phyloP scores from a whole-genome alignment of 2,888 invertebrate species.

The Diaphora mendica region DNA sequence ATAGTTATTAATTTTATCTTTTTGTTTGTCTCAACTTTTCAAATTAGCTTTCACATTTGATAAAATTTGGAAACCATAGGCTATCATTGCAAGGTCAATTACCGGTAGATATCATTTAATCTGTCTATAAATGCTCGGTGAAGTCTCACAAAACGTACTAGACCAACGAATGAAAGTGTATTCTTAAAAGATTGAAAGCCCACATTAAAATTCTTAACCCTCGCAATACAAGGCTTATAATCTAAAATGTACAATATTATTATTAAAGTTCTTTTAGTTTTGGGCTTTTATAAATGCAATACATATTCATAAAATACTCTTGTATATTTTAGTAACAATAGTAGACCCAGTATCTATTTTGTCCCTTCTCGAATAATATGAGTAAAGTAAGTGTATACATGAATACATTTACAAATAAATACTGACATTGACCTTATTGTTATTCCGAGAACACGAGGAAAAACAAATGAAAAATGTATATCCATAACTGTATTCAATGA shows the following conservation, averaged over 20 bases:
- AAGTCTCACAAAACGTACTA: not conserved
- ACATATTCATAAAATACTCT: not conserved
- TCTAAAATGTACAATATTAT: not conserved
- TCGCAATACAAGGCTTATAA: not conserved
- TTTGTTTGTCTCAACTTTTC: too few species aligned
- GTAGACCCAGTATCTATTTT: not conserved
- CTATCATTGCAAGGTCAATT: not conserved
- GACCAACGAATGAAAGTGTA: not conserved
- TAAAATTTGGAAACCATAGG: too few species aligned
- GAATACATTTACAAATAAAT: slow-evolving; percentile 25
- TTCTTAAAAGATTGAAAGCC: not conserved
- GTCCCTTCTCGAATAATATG: not conserved
- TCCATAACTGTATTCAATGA: slow-evolving; percentile 16
- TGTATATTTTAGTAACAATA: not conserved
- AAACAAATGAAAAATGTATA: slow-evolving; percentile 12
- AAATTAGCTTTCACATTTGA: too few species aligned
- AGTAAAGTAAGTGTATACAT: not conserved
- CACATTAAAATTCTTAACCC: not conserved
- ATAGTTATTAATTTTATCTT: too few species aligned
- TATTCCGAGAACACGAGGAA: slow-evolving; percentile 10
- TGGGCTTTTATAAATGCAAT: not conserved
- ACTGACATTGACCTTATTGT: slow-evolving; percentile 13
- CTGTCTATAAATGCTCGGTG: not conserved
- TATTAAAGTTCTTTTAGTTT: not conserved
- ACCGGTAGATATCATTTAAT: not conserved